These are phyloP conservation scores for Drosophila robusta DNA, from an alignment of 2,888 invertebrate species.

Conservation along the genomic window DNA sequence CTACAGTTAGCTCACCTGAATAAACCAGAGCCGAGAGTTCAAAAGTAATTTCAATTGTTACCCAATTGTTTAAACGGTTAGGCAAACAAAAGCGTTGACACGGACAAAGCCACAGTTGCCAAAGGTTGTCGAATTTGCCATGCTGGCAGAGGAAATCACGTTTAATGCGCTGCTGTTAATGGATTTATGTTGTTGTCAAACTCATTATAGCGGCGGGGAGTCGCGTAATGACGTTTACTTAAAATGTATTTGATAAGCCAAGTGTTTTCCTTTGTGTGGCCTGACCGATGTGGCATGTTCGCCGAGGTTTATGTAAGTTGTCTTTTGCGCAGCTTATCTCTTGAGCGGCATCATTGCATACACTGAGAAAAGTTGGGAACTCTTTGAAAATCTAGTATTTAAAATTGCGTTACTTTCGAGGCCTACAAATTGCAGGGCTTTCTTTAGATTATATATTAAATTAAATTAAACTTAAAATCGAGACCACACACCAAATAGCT, in stretches of 20 bases:
- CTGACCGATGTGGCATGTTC: constrained; percentile 1
- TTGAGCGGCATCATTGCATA: constrained; percentile 17
- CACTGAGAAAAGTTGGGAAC: constrained; percentile 1
- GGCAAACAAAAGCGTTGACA: constrained; percentile 13
- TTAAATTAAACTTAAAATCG: no score
- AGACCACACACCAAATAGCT: background rate
- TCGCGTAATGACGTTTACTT: constrained; percentile 51
- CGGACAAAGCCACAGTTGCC: constrained; percentile 16
- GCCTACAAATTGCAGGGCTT: background rate
- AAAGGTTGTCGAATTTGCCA: constrained; percentile 1
- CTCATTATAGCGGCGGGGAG: constrained; percentile 26
- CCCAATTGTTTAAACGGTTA: constrained; percentile 42
- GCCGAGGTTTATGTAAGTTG: constrained; percentile 29
- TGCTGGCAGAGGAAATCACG: constrained; percentile 26
- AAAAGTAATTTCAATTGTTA: constrained; percentile 35
- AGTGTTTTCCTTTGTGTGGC: constrained; percentile 27
- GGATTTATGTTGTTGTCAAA: constrained; percentile 67
- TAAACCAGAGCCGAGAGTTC: constrained; percentile 25
- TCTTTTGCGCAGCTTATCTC: constrained; percentile 34
- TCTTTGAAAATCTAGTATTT: background rate
- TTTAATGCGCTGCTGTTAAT: constrained; percentile 59
- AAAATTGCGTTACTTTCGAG: no score
- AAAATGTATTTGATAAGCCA: constrained; percentile 44
- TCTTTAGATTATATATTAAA: background rate
- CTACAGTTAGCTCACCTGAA: constrained; percentile 37